Conservation (phyloP, 2,113 vertebrate species). For the Grus americana region DNA sequence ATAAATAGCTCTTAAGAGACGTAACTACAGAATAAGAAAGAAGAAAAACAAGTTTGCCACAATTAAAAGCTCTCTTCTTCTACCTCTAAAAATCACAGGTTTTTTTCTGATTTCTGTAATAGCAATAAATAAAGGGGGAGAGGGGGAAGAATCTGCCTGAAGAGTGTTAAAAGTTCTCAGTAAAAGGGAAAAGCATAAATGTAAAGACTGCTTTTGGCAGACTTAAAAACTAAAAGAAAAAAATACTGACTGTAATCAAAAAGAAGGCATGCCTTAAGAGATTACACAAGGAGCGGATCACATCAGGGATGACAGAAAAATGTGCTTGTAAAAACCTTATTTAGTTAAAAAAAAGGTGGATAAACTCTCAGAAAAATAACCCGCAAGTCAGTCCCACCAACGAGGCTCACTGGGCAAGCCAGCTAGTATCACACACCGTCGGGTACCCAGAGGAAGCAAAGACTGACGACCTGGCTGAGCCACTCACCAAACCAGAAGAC, state of each 20-base stretch:
- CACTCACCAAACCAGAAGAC: slow-evolving; percentile 59
- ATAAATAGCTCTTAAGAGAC: not conserved
- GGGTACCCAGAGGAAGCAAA: not conserved
- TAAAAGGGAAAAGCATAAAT: not conserved
- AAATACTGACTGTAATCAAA: not conserved
- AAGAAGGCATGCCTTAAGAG: not conserved
- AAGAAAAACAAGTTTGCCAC: not conserved
- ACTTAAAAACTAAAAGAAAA: not conserved
- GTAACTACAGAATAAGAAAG: not conserved
- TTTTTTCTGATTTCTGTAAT: not conserved
- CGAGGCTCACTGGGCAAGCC: not conserved
- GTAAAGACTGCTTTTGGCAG: not conserved
- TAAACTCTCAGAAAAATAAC: not conserved
- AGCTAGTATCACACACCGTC: rapidly evolving
- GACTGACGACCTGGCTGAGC: not conserved
- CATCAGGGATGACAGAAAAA: not conserved
- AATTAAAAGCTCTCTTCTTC: not conserved
- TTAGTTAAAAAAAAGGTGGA: not conserved
- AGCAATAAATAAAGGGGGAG: not conserved
- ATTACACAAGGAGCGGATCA: not conserved
- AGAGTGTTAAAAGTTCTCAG: not conserved
- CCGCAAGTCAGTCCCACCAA: not conserved
- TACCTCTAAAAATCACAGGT: not conserved
- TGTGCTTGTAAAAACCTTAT: not conserved
- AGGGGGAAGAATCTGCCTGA: not conserved